Evolutionary conservation across 2,113 vertebrate genomes (phyloP), one percentile per base, ranked within the genome.

Genomic region (Meriones unguiculatus): DNA sequence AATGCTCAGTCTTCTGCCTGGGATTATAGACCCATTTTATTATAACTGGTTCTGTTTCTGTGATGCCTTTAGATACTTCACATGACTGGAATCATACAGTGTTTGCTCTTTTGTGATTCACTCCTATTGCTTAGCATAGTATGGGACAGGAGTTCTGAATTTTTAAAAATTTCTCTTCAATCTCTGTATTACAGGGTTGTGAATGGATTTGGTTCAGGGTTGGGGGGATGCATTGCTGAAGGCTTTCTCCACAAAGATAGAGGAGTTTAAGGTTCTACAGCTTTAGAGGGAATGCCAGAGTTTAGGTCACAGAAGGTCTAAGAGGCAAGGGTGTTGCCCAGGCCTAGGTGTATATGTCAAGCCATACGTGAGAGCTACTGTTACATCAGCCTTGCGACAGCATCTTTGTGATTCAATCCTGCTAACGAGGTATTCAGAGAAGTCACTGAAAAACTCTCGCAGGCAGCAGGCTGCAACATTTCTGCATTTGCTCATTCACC

Each of bases 401-500:
- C 11, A 38, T 94, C 73, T 69, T 7, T 86, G 22, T 52, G 64
- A 87, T 57, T 76, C 73, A 57, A 38, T 82, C 75, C 57, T 67
- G n/a, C 22, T 89, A 62, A 54, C 0, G 0, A 52, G 73, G 28
- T 65, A 69, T 20, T 92, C 18, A 20, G 11, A 77, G 62, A 89
- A 88, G 62, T 85, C 76, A 18, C 0, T 67, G 77, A 81, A 90
- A 81, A 94, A 84, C 32, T 84, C 93, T 93, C 64, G 76, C 59
- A 50, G 69, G 59, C 50, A 89, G 59, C 77, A 80, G 14, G 35
- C 75, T 85, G 7, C 17, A 41, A n/a, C 6, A 4, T 57, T 78
- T 80, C 92, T 92, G 9, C 64, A 30, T 90, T 86, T 82, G 75
- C 65, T 54, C 73, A 46, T 24, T 64, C 25, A 52, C 78, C 50